Base-by-base conservation (phyloP, 2,113 vertebrate genomes). In the Salvelinus fontinalis region DNA sequence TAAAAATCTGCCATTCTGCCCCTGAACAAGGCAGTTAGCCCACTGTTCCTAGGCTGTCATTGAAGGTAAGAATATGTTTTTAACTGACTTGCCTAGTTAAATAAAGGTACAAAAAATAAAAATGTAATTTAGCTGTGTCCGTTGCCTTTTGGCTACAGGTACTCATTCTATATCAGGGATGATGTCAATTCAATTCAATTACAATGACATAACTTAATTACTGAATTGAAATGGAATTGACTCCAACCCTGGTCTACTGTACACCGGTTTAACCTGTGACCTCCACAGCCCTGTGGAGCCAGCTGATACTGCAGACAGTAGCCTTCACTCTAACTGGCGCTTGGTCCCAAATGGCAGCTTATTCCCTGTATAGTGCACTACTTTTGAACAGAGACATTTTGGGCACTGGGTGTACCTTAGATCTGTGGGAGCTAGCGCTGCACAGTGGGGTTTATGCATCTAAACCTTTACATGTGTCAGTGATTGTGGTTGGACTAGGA, bases 401-500 rank as follows among this genome's bases (percentile, higher is more conserved):
- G 5, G 54, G 13, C 13, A 3, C 54, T 57, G 54, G 54, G 54
- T 57, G 14, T 57, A 57, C 14, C 14, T 18, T 20, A 20, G 54
- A 31, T 85, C 91, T 90, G 90, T 89, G 83, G 86, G 88, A 90
- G 90, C 76, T 70, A 77, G 68, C 82, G 75, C 77, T 78, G 79
- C 87, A 88, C 80, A 84, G 74, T 79, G 79, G 81, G 83, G 69
- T 85, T 85, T 90, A 92, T 89, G 79, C 82, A 75, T 90, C 86
- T 89, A 91, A 92, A 89, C 73, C 72, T 68, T 65, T 82, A 88
- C 90, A 92, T 90, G 88, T 93, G 92, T 90, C 90, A 90, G 84
- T 85, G 86, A 91, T 93, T 91, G 86, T 87, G 90, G 86, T 87
- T 87, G 79, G 67, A 89, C 73, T 78, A 78, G 76, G 75, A 78